A percentile compares a stretch with the other conserved stretches of the same genome.
Evolutionary conservation across 2,113 vertebrate genomes (phyloP).

Genomic region (Corythaixoides concolor): DNA sequence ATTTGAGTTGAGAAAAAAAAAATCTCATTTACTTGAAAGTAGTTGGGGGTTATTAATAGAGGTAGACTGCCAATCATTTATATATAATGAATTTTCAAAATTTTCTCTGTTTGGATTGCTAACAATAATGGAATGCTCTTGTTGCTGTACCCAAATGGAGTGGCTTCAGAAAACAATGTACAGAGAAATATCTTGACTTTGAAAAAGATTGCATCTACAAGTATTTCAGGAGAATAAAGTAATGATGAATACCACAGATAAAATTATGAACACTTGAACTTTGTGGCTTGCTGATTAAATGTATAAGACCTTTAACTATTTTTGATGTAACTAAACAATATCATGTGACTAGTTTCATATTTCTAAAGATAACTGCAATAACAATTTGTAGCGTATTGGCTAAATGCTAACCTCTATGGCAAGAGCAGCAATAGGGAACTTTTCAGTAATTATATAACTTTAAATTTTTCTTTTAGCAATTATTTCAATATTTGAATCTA

Average conservation of each 20-base stretch:
- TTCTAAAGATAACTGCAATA: background rate
- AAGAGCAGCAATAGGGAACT: background rate
- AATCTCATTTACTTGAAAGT: background rate
- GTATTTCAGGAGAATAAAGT: background rate
- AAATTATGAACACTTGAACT: background rate
- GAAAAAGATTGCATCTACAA: background rate
- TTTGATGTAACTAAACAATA: background rate
- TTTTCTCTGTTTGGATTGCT: background rate
- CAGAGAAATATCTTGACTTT: background rate
- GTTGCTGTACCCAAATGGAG: background rate
- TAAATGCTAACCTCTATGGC: background rate
- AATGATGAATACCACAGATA: background rate
- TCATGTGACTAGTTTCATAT: background rate
- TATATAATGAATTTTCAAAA: background rate
- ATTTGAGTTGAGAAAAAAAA: background rate
- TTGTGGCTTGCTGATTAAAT: background rate
- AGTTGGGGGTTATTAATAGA: background rate
- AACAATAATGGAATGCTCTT: background rate
- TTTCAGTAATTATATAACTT: background rate
- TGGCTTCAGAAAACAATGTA: background rate
- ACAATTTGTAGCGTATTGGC: rapidly evolving
- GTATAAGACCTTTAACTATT: background rate
- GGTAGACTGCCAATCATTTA: background rate
- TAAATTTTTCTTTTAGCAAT: background rate
- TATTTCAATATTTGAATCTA: background rate